A percentile compares a stretch with the other conserved stretches of the same genome.
Conservation (phyloP, 2,113 vertebrate species). For the Amphiprion ocellaris region DNA sequence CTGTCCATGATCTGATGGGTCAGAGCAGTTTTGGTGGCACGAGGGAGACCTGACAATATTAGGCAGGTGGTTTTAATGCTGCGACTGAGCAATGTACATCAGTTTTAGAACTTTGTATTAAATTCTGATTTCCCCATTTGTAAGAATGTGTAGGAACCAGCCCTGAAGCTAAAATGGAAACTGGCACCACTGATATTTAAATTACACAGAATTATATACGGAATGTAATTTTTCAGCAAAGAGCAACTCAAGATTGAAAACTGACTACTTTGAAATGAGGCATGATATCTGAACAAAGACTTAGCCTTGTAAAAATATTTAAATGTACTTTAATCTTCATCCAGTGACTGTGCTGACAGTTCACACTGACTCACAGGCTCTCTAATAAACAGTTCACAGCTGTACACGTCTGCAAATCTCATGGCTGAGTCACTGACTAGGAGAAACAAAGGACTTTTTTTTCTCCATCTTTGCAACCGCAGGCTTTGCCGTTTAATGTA, state of each 20-base stretch:
- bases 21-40: too few species aligned
- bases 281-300: background rate
- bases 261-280: conserved; percentile 8
- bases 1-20: too few species aligned
- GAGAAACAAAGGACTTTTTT: background rate
- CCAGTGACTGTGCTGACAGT: background rate
- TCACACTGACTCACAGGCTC: conserved; percentile 32
- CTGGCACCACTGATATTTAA: background rate
- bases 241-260: background rate
- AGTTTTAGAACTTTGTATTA: background rate
- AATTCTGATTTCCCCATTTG: too few species aligned
- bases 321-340: background rate
- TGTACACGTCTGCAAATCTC: conserved; percentile 23
- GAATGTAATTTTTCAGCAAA: background rate
- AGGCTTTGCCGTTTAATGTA: conserved; percentile 65
- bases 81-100: background rate
- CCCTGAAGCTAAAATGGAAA: too few species aligned
- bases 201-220: background rate
- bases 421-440: conserved; percentile 27
- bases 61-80: too few species aligned
- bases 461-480: background rate
- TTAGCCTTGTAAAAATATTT: background rate
- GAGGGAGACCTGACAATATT: too few species aligned
- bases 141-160: too few species aligned
- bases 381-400: conserved; percentile 31